These are phyloP conservation scores for Caenorhabditis uteleia DNA, from an alignment of 2,888 invertebrate genomes.

Conservation along the genomic window DNA sequence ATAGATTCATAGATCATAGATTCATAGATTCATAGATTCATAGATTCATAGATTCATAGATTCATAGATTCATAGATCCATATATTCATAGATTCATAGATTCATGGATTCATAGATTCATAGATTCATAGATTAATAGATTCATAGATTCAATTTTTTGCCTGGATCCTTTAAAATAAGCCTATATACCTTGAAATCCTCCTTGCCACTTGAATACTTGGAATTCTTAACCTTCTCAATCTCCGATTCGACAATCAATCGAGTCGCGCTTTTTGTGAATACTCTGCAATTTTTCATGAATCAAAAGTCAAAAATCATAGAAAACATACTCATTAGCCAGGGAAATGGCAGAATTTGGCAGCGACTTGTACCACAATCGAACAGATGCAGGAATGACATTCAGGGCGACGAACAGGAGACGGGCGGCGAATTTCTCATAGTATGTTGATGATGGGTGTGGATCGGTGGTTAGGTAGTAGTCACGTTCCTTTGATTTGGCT, in stretches of 20 bases:
- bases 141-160: not conserved
- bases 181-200: not conserved
- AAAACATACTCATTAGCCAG: slow-evolving; percentile 34
- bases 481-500: slow-evolving; percentile 19
- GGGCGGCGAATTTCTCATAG: slow-evolving; percentile 17
- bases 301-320: not conserved
- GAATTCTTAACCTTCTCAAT: slow-evolving; percentile 63
- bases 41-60: not conserved
- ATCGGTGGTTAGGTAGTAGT: slow-evolving; percentile 14
- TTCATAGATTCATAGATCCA: not conserved
- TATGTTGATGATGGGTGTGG: not conserved
- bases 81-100: not conserved
- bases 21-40: not conserved
- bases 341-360: slow-evolving; percentile 68
- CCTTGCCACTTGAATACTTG: slow-evolving; percentile 10
- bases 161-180: not conserved
- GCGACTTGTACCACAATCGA: slow-evolving; percentile 71
- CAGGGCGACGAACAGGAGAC: slow-evolving; percentile 58
- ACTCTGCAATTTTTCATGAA: slow-evolving; percentile 2
- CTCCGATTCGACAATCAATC: slow-evolving; percentile 65
- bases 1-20: too few relatives aligned
- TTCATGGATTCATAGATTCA: not conserved
- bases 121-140: not conserved
- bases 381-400: slow-evolving; percentile 71
- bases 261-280: slow-evolving; percentile 19